Percentiles rank a stretch among this genome's conserved stretches.
These are phyloP conservation scores for Tholera decimalis DNA, from an alignment of 2,888 invertebrate genomes.

Conservation along the genomic window DNA sequence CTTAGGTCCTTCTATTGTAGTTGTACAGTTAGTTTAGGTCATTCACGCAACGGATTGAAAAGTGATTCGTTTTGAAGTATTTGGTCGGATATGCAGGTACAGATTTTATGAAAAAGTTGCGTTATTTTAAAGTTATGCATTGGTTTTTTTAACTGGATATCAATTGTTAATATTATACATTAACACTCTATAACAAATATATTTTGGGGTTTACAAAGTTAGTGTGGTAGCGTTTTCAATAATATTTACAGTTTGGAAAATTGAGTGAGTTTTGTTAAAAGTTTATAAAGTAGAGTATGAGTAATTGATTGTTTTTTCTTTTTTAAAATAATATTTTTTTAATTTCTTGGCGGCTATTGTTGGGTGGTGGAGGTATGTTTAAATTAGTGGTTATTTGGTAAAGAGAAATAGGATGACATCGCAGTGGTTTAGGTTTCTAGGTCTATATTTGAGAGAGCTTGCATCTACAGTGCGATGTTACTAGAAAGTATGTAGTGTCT, in stretches of 20 bases:
- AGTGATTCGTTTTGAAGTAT: too few relatives aligned
- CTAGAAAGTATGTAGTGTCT: conserved; percentile 24
- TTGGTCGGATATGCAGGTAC: too few relatives aligned
- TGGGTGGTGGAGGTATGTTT: neutral
- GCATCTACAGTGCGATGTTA: neutral
- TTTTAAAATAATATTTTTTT: neutral
- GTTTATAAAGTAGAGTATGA: neutral
- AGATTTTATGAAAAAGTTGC: too few relatives aligned
- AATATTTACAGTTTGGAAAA: neutral
- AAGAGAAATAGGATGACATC: neutral
- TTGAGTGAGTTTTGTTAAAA: neutral
- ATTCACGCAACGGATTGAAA: too few relatives aligned
- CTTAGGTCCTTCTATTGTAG: neutral
- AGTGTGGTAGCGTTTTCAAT: neutral
- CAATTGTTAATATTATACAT: too few relatives aligned
- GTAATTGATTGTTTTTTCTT: neutral
- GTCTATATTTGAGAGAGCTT: neutral
- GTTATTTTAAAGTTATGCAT: too few relatives aligned
- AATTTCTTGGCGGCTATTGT: neutral
- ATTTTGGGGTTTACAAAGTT: neutral
- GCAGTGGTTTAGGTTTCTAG: neutral
- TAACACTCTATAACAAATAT: too few relatives aligned
- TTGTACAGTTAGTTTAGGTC: too few relatives aligned
- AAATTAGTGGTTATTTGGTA: neutral
- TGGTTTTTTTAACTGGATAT: too few relatives aligned